Percentiles rank a stretch among this genome's conserved stretches.
Evolutionary conservation across 2,888 invertebrate genomes (phyloP).

Genomic region (Laspeyria flexula): DNA sequence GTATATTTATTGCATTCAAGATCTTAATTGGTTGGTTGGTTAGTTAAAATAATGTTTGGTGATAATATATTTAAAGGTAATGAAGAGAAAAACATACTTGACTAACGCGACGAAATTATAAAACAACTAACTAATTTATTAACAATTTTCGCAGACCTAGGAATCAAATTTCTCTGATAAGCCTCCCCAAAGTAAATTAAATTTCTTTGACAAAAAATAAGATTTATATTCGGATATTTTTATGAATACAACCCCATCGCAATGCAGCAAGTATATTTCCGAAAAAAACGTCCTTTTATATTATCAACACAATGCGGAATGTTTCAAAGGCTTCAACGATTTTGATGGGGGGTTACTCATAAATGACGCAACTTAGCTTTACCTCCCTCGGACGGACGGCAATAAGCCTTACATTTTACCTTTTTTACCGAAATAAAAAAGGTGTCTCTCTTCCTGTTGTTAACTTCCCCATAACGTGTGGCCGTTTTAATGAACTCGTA

Average conservation of each 20-base stretch:
- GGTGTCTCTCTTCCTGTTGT: conserved; percentile 12
- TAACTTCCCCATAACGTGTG: conserved; percentile 5
- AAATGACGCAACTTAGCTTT: conserved; percentile 26
- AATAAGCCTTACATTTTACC: conserved; percentile 29
- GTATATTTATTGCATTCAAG: too few relatives aligned
- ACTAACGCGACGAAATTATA: too few relatives aligned
- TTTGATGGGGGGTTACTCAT: conserved; percentile 27
- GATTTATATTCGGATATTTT: conserved; percentile 7
- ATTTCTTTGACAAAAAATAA: not conserved
- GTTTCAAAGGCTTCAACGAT: conserved; percentile 30
- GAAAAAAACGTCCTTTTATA: conserved; percentile 34
- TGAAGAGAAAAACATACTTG: too few relatives aligned
- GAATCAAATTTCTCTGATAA: too few relatives aligned
- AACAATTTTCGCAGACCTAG: too few relatives aligned
- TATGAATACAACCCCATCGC: conserved; percentile 7
- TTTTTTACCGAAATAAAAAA: conserved; percentile 30
- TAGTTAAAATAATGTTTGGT: too few relatives aligned
- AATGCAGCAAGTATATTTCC: conserved; percentile 24
- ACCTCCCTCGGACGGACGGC: conserved; percentile 12
- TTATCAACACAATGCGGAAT: conserved; percentile 26
- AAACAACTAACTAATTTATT: too few relatives aligned
- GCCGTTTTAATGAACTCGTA: conserved; percentile 22
- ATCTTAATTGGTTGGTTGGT: too few relatives aligned
- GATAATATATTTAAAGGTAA: too few relatives aligned
- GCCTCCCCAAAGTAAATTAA: too few relatives aligned